Percentiles rank a stretch among this genome's conserved stretches.
Evolutionary conservation across 2,888 invertebrate genomes (phyloP).

Genomic region (Andricus quercusramuli): DNA sequence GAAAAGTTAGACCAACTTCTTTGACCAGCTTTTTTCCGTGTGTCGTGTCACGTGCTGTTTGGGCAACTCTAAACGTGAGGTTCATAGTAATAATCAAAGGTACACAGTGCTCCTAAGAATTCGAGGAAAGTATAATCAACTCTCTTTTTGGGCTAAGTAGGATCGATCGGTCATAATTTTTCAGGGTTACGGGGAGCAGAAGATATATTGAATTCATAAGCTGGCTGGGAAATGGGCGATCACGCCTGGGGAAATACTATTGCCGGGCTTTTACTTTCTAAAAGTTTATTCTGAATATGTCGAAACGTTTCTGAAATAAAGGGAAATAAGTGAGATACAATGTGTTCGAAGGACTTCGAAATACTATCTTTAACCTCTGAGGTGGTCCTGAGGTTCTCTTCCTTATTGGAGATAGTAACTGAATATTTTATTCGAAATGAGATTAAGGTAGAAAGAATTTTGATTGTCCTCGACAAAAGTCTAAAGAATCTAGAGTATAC

Average conservation of each 20-base stretch:
- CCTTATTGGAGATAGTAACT: neutral
- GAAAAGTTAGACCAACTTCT: too few species aligned
- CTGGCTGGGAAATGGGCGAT: conserved; percentile 45
- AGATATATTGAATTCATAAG: conserved; percentile 45
- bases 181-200: neutral
- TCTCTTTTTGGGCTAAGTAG: neutral
- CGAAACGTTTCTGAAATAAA: neutral
- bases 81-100: conserved; percentile 55
- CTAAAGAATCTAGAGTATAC: neutral
- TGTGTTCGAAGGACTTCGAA: neutral
- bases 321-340: neutral
- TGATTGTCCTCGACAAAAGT: neutral
- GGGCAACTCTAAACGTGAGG: conserved; percentile 58
- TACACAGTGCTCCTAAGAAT: neutral
- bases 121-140: conserved; percentile 43
- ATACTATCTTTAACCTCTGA: neutral
- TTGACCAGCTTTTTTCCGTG: too few species aligned
- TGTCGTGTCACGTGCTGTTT: neutral
- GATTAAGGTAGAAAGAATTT: neutral
- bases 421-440: neutral
- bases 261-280: neutral
- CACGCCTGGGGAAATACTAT: conserved; percentile 30
- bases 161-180: conserved; percentile 1
- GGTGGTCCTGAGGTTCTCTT: neutral
- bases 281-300: neutral